phyloP scores from a whole-genome alignment of 2,797 vertebrate species.

The Parauchenoglanis punctatus region DNA sequence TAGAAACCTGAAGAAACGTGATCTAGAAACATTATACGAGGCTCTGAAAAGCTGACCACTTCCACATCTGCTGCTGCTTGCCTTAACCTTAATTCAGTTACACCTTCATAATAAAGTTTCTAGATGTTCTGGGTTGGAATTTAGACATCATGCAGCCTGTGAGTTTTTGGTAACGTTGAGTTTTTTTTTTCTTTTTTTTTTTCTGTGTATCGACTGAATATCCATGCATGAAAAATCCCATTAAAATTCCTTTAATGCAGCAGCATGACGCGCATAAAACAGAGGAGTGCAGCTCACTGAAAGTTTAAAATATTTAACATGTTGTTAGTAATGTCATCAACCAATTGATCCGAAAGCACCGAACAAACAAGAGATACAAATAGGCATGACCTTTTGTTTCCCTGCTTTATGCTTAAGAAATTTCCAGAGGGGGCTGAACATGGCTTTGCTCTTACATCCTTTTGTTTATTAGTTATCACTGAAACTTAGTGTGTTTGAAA shows the following conservation, averaged over 20 bases:
- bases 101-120: neutral
- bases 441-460: neutral
- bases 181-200: neutral
- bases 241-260: neutral
- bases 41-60: neutral
- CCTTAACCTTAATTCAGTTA: neutral
- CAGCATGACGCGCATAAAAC: neutral
- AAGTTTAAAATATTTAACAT: slow-evolving; percentile 13
- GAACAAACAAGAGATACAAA: slow-evolving; percentile 2
- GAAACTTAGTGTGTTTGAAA: slow-evolving; percentile 57
- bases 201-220: neutral
- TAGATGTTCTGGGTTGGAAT: neutral
- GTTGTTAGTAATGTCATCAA: neutral
- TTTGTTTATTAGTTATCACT: slow-evolving; percentile 28
- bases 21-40: neutral
- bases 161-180: neutral
- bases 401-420: neutral
- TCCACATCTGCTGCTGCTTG: neutral
- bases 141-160: neutral
- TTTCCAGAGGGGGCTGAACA: neutral
- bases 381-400: neutral
- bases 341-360: slow-evolving; percentile 1
- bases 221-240: neutral
- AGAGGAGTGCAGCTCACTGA: neutral
- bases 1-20: neutral